Evolutionary conservation across 2,888 invertebrate species (phyloP), one percentile per base, ranked within the genome.

Genomic region (Synanthedon myopaeformis): DNA sequence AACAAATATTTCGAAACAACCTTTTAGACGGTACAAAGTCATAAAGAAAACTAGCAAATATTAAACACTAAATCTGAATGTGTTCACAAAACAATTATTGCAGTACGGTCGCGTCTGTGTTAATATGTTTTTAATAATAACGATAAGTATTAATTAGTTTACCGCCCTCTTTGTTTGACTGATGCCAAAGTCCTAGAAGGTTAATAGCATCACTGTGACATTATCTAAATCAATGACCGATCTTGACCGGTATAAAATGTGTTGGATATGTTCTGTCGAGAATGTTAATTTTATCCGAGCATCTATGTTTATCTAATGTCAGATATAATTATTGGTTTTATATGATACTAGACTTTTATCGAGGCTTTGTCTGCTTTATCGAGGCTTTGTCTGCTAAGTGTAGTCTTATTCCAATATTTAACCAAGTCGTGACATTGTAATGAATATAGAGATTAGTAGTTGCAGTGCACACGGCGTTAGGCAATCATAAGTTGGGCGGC

Each of bases 1-100:
- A 70, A 67, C 63, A 71, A 71, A 75, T 59, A 70, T 81, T 79
- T 69, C 69, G 70, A 71, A 74, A 82, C 60, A 70, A 65, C 65
- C 75, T 76, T 78, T 78, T 75, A 74, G 58, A 60, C 60, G 58
- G 52, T 55, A 53, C 58, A 57, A 53, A 57, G 53, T 49, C 45
- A 14, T 45, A 14, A 45, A 45, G n/a, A 13, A 45, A 45, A 45
- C 14, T 14, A 45, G 45, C 45, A 45, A 45, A 45, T 1, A 45
- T 14, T 45, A 13, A 13, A 45, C n/a, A n/a, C 45, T 45, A 14
- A n/a, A 45, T 45, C n/a, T 13, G 13, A 13, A 13, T 45, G 45
- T 45, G n/a, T 45, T 45, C 45, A 45, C n/a, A 45, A 35, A 45
- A 45, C 45, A 45, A 14, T 45, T 45, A 35, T 35, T 35, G 35